Evolutionary conservation across 1,140 invertebrate species (phyloP).

Genomic region (Cydia pomonella): DNA sequence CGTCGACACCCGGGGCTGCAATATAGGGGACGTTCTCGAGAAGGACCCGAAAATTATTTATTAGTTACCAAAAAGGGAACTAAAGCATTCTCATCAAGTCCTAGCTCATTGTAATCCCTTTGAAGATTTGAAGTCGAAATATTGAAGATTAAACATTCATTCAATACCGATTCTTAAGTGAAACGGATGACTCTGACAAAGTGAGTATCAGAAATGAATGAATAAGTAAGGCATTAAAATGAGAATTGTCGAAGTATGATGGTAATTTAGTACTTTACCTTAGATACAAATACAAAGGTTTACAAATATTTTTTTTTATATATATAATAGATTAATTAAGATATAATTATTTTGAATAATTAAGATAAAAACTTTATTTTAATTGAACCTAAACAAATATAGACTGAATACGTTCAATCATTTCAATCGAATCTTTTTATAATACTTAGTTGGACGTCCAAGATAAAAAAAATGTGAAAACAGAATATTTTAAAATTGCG

Average conservation of each 20-base stretch:
- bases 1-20: conserved; percentile 48
- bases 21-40: conserved; percentile 8
- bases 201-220: background rate
- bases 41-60: conserved; percentile 61
- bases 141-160: conserved; percentile 28
- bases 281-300: conserved; percentile 47
- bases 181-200: background rate
- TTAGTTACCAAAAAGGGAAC: conserved; percentile 51
- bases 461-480: too few relatives aligned
- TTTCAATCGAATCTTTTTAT: too few relatives aligned
- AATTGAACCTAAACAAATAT: background rate
- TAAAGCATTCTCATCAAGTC: conserved; percentile 31
- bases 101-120: conserved; percentile 31
- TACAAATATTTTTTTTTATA: conserved; percentile 29
- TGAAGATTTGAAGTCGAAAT: conserved; percentile 25
- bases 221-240: background rate
- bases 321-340: too few relatives aligned
- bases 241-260: background rate
- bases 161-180: background rate
- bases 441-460: too few relatives aligned
- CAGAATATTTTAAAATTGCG: background rate
- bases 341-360: too few relatives aligned
- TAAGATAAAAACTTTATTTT: conserved; percentile 2
- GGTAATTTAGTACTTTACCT: background rate
- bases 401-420: too few relatives aligned